Percentiles rank a stretch among this genome's conserved stretches.
Evolutionary conservation across 2,888 invertebrate species (phyloP).

Genomic region (Cosmopolites sordidus): DNA sequence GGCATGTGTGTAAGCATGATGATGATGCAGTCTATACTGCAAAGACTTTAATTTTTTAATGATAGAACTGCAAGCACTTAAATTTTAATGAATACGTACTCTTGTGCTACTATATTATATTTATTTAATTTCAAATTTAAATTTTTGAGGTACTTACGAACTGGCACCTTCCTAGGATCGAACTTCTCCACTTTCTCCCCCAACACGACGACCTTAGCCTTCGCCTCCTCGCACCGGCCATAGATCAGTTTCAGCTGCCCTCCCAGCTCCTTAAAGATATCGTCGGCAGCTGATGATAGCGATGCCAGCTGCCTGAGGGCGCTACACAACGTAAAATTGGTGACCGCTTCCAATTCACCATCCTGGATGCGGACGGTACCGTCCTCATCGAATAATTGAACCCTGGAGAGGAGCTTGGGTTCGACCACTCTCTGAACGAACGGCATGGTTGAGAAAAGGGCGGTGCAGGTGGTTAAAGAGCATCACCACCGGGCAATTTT

Average conservation of each 20-base stretch:
- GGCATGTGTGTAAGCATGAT: too few species aligned
- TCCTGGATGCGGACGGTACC: conserved; percentile 60
- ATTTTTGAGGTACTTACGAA: conserved; percentile 70
- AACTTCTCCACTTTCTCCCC: conserved; percentile 67
- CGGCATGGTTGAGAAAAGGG: conserved; percentile 59
- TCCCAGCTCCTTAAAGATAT: conserved; percentile 80
- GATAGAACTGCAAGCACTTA: too few species aligned
- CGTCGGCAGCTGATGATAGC: conserved; percentile 75
- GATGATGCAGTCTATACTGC: too few species aligned
- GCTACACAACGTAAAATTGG: conserved; percentile 81
- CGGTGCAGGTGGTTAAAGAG: too few species aligned
- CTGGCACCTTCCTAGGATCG: conserved; percentile 87
- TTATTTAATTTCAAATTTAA: too few species aligned
- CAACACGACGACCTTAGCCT: conserved; percentile 64
- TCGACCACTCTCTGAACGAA: conserved; percentile 81
- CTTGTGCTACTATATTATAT: too few species aligned
- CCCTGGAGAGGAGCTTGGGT: conserved; percentile 73
- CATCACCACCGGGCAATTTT: too few species aligned
- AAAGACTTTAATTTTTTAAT: too few species aligned
- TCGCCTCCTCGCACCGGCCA: conserved; percentile 67
- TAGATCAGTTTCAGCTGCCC: conserved; percentile 69
- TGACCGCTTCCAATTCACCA: conserved; percentile 79
- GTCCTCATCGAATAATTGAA: conserved; percentile 57
- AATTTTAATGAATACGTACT: too few species aligned
- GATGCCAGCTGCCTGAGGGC: conserved; percentile 82